Base-by-base conservation (phyloP, 2,797 vertebrate genomes). In the Alexandromys oeconomus region DNA sequence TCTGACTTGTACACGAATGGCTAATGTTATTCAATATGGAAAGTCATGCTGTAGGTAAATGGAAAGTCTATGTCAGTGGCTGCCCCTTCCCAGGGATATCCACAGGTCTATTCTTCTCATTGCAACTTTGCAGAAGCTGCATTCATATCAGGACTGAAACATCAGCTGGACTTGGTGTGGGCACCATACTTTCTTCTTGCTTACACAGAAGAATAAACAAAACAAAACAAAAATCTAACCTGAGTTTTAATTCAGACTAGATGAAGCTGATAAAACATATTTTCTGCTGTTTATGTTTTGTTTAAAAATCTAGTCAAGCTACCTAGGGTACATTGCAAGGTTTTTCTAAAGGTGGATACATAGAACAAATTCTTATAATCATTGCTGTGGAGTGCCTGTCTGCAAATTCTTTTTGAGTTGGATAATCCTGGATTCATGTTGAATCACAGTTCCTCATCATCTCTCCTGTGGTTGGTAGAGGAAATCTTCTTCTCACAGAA, bases 401-500 rank as follows among this genome's bases (percentile, higher is more conserved):
- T 96, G 81, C 51, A 96, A 95, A 96, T 85, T 96, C 46, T n/a
- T 96, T 91, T 96, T 69, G 88, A 93, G 78, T 89, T 97, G 67
- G 59, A 95, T 93, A 81, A 93, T 67, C 51, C 96, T 85, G 57
- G 40, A 81, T 86, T 96, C 78, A 74, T 43, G 54, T 79, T 93
- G 43, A 87, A 65, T 77, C 97, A 95, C 57, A 96, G 79, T 91
- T 92, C 74, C 61, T 77, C 88, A 76, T 91, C 48, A 92, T 95
- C 97, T 96, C 31, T 88, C 94, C 85, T 79, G 5, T 88, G 89
- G 96, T 81, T 17, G 94, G 94, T n/a, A n/a, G 71, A 69, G 54
- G 87, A 96, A 23, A 97, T 95, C 76, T 94, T 95, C 74, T 95
- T 97, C 93, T 82, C 96, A 84, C 37, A 97, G n/a, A 57, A 90